Base-by-base conservation (phyloP, 1,140 invertebrate genomes). In the Saccostrea glomerata region DNA sequence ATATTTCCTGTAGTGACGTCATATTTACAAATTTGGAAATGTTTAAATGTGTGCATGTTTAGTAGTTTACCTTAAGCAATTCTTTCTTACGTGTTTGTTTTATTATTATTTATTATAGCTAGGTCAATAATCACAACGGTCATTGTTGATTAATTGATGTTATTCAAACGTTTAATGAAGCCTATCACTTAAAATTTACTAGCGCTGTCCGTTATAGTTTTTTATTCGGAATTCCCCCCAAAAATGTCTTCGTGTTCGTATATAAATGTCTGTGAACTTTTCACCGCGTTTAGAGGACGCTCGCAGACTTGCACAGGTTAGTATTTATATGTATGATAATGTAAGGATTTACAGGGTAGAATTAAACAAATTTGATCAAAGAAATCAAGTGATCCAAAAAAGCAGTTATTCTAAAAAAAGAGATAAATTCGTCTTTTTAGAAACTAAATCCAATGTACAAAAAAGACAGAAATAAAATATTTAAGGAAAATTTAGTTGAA, bases 241-340 rank as follows among this genome's bases (percentile, higher is more conserved):
- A 77, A 73, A 40, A 25, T 47, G 25, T 77, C 30, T 77, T 25
- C 7, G 70, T 30, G 70, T 15, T 25, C 58, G n/a, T 77, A 77
- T 73, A 73, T 77, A 77, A 30, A 77, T 15, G 70, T 25, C 23
- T 36, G 70, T 77, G 70, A 36, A 77, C 70, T 63, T 20, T 63
- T 63, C 17, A 63, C 15, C n/a, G 58, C 17, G 15, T 63, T 63
- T 17, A 63, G 58, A 63, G 6, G 47, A 20, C 58, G 1, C n/a
- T 6, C 17, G 58, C 17, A 63, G 58, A 63, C 17, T 17, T 20
- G 15, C 17, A 20, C 58, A 63, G 58, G 58, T 63, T 20, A n/a
- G 58, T 63, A 20, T 63, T 63, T 63, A 63, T 17, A 63, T n/a
- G n/a, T 47, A 47, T 47, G 9, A 47, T 47, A 1, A 47, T 47